Conservation (phyloP, 2,888 invertebrate species). For the Agriopis marginaria region DNA sequence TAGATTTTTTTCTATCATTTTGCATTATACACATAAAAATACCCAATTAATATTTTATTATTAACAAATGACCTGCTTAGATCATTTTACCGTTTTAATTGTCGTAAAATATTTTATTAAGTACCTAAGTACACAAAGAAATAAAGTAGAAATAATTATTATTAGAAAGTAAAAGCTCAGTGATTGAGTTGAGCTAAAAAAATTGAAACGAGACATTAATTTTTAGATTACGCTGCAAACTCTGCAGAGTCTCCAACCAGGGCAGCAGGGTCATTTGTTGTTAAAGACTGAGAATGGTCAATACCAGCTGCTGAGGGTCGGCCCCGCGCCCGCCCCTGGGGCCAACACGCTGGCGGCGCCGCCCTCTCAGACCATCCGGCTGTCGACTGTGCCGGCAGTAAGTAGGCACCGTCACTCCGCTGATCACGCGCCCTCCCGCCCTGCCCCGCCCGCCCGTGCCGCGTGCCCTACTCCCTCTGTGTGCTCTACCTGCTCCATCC, state of each 20-base stretch:
- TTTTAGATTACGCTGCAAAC: slow-evolving; percentile 95
- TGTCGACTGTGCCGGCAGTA: slow-evolving; percentile 95
- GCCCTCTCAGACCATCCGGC: slow-evolving; percentile 91
- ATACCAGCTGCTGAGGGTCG: slow-evolving; percentile 96
- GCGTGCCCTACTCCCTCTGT: slow-evolving; percentile 8
- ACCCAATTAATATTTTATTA: slow-evolving; percentile 25
- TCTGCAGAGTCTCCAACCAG: slow-evolving; percentile 94
- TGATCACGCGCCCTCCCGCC: slow-evolving; percentile 39
- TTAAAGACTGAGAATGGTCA: slow-evolving; percentile 99
- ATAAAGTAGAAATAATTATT: not conserved
- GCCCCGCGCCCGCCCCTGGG: slow-evolving; percentile 88
- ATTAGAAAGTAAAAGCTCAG: slow-evolving; percentile 23
- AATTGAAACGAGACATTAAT: slow-evolving; percentile 78
- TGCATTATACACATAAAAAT: slow-evolving; percentile 8
- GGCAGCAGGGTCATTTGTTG: slow-evolving; percentile 95
- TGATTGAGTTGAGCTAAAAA: slow-evolving; percentile 50
- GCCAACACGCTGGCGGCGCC: slow-evolving; percentile 85
- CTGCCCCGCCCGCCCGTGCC: slow-evolving; percentile 40
- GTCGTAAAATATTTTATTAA: slow-evolving; percentile 19
- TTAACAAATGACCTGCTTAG: slow-evolving; percentile 38
- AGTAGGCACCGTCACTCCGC: slow-evolving; percentile 75
- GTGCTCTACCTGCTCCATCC: slow-evolving; percentile 13
- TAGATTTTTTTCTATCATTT: slow-evolving; percentile 19
- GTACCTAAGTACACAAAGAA: not conserved
- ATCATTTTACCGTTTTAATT: slow-evolving; percentile 24